Percentiles rank a stretch among this genome's conserved stretches.
Conservation (phyloP, 1,140 invertebrate species). For the Camponotus floridanus region DNA sequence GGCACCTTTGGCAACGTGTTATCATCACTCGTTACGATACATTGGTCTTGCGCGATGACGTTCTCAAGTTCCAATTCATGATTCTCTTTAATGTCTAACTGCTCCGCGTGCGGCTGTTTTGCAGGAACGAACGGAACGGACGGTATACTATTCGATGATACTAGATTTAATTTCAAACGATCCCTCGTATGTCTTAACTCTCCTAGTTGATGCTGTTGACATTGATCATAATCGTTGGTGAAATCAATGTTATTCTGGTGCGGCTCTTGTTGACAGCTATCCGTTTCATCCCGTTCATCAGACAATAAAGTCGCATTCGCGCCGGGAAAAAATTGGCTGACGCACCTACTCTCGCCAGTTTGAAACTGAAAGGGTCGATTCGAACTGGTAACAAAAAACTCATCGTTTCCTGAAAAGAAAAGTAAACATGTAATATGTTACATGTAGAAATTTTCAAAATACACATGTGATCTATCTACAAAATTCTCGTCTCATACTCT, state of each 20-base stretch:
- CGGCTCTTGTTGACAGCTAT: constrained; percentile 61
- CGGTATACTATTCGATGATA: constrained; percentile 79
- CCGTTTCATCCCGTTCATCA: constrained; percentile 73
- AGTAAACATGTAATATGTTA: constrained; percentile 11
- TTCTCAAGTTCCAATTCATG: constrained; percentile 46
- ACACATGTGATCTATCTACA: background rate
- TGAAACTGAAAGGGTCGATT: constrained; percentile 89
- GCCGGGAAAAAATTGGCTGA: constrained; percentile 92
- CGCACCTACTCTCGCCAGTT: constrained; percentile 86
- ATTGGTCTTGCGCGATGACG: constrained; percentile 62
- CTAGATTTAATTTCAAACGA: constrained; percentile 90
- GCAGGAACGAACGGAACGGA: constrained; percentile 54
- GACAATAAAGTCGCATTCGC: constrained; percentile 73
- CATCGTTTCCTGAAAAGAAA: constrained; percentile 85
- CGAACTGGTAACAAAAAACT: constrained; percentile 91
- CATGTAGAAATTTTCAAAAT: background rate
- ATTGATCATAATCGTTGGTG: constrained; percentile 72
- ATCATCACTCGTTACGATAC: constrained; percentile 56
- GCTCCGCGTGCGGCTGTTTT: constrained; percentile 66
- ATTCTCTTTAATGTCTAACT: constrained; percentile 50
- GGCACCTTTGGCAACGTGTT: constrained; percentile 72
- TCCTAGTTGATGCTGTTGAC: constrained; percentile 86
- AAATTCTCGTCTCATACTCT: background rate
- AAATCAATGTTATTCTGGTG: constrained; percentile 71
- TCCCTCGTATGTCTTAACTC: constrained; percentile 91